Percentiles rank a stretch among this genome's conserved stretches.
phyloP scores from a whole-genome alignment of 2,888 invertebrate species.

The Scaeva pyrastri region DNA sequence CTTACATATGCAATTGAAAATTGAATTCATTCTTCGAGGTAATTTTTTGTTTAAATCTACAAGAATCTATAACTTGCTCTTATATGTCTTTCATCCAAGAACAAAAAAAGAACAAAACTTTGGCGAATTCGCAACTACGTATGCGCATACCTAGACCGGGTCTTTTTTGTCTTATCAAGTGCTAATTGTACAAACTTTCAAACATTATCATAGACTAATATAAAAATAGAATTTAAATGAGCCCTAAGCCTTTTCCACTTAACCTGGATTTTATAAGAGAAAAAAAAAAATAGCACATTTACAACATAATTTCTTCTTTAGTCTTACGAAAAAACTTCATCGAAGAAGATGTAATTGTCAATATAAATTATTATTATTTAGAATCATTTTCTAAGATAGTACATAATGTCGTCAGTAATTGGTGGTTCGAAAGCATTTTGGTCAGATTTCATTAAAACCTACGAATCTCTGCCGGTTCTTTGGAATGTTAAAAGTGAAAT shows the following conservation, averaged over 20 bases:
- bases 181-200: conserved; percentile 20
- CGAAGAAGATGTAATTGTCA: not conserved
- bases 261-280: not conserved
- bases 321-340: not conserved
- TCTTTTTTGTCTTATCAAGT: conserved; percentile 6
- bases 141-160: conserved; percentile 8
- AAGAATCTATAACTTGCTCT: not conserved
- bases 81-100: too few species aligned
- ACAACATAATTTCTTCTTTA: not conserved
- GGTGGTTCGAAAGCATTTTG: conserved; percentile 55
- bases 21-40: too few species aligned
- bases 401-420: conserved; percentile 43
- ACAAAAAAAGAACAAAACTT: not conserved
- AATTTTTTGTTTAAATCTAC: not conserved
- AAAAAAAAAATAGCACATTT: not conserved
- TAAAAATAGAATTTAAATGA: conserved; percentile 20
- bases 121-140: conserved; percentile 1
- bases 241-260: conserved; percentile 21
- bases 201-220: not conserved
- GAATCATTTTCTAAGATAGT: not conserved
- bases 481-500: conserved; percentile 56
- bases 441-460: conserved; percentile 60
- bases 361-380: not conserved
- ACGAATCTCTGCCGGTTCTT: conserved; percentile 61
- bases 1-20: too few species aligned